Percentiles rank a stretch among this genome's conserved stretches.
Evolutionary conservation across 1,140 invertebrate genomes (phyloP).

Genomic region (Trichogramma pretiosum): DNA sequence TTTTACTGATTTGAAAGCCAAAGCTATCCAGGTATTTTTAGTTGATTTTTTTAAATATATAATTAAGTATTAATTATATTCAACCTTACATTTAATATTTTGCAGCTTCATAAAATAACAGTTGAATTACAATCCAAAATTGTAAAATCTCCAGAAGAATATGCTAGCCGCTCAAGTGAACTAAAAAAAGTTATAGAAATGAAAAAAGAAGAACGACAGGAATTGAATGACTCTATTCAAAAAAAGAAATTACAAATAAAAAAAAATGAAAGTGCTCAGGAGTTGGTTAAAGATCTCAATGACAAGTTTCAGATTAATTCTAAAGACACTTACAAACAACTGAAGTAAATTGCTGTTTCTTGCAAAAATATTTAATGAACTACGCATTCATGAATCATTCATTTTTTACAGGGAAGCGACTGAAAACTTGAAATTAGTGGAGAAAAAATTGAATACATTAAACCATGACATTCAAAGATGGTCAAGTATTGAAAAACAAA

Average conservation of each 20-base stretch:
- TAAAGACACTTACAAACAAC: slow-evolving; percentile 9
- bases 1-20: slow-evolving; percentile 14
- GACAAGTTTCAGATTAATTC: slow-evolving; percentile 17
- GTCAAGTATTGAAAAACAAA: slow-evolving; percentile 11
- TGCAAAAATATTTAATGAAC: background rate
- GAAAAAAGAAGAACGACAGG: slow-evolving; percentile 22
- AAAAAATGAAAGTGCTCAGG: slow-evolving; percentile 19
- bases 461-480: slow-evolving; percentile 12
- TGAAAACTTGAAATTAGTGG: slow-evolving; percentile 1
- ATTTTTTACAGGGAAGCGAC: slow-evolving; percentile 1
- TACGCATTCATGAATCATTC: slow-evolving; percentile 2
- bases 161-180: slow-evolving; percentile 21
- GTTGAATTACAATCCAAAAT: slow-evolving; percentile 25
- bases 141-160: slow-evolving; percentile 27
- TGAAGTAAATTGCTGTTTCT: slow-evolving; percentile 17
- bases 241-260: slow-evolving; percentile 26
- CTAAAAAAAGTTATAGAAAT: slow-evolving; percentile 18
- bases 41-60: background rate
- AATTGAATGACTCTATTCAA: slow-evolving; percentile 20
- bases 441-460: slow-evolving; percentile 18
- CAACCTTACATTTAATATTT: background rate
- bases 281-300: slow-evolving; percentile 20
- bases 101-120: slow-evolving; percentile 22
- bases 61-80: background rate
- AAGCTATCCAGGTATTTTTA: slow-evolving; percentile 8